phyloP scores from a whole-genome alignment of 2,888 invertebrate genomes.

The Rhogogaster chlorosoma region DNA sequence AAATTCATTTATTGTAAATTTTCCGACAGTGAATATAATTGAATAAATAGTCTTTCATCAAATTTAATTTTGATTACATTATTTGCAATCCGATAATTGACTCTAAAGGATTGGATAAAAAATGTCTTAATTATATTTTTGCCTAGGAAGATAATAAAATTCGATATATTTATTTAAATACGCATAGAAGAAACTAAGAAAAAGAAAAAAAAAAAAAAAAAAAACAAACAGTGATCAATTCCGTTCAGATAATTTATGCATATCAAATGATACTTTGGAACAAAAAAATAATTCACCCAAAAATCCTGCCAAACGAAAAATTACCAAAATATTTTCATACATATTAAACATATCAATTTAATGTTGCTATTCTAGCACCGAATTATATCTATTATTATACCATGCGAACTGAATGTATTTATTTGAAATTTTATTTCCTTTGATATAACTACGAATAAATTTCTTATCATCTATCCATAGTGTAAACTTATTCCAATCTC shows the following conservation, averaged over 20 bases:
- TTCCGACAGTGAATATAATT: neutral
- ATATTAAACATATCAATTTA: slow-evolving; percentile 2
- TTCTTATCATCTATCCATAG: neutral
- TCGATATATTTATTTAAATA: neutral
- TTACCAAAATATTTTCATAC: neutral
- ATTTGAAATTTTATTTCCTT: slow-evolving; percentile 15
- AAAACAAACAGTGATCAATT: neutral
- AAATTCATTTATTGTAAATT: neutral
- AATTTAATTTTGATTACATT: slow-evolving; percentile 18
- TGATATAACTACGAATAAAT: slow-evolving; percentile 26
- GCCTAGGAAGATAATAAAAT: neutral
- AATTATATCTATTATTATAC: neutral
- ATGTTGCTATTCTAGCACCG: slow-evolving; percentile 16
- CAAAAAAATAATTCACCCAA: neutral
- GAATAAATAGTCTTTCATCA: neutral
- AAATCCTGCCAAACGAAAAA: neutral
- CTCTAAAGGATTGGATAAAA: neutral
- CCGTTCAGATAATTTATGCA: neutral
- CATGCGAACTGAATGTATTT: slow-evolving; percentile 9
- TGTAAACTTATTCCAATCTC: slow-evolving; percentile 10
- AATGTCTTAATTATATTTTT: neutral
- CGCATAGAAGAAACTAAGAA: neutral
- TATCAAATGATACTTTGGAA: neutral
- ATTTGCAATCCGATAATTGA: neutral
- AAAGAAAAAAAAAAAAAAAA: neutral